phyloP scores from a whole-genome alignment of 53 echinoderm and acorn worm species.

The Echinarachnius parma region DNA sequence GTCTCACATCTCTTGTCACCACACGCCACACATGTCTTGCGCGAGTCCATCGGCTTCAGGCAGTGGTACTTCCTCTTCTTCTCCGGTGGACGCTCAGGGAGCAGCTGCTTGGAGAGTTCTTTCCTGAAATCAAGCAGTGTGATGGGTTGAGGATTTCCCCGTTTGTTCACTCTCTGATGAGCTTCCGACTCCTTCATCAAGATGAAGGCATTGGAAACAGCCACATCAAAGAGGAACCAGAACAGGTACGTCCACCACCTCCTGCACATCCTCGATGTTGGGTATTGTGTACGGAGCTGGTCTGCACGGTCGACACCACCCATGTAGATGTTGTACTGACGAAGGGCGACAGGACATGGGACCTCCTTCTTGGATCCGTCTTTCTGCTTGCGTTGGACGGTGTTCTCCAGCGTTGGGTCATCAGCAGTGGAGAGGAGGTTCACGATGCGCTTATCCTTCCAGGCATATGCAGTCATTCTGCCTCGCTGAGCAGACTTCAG shows the following conservation, averaged over 20 bases:
- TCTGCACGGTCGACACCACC: conserved; percentile 36
- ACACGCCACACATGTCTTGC: not conserved
- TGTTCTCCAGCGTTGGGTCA: not conserved
- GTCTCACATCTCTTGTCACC: not conserved
- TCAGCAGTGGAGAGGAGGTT: conserved; percentile 1
- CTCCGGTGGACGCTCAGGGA: too few species aligned
- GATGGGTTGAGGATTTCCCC: not conserved
- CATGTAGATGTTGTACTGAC: conserved; percentile 45
- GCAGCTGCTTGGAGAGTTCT: not conserved
- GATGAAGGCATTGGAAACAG: not conserved
- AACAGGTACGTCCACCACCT: not conserved
- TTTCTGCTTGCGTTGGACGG: not conserved
- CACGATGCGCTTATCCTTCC: not conserved
- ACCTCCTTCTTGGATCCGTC: conserved; percentile 2
- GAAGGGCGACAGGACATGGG: not conserved
- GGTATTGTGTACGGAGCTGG: conserved; percentile 2
- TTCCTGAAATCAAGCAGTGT: not conserved
- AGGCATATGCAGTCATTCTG: not conserved
- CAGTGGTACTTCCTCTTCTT: too few species aligned
- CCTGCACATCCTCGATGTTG: not conserved
- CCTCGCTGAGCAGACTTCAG: not conserved
- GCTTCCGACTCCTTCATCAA: not conserved
- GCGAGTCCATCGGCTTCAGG: not conserved
- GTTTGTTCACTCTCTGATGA: not conserved
- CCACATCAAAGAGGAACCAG: not conserved